These are phyloP conservation scores for Cylloceria caligata DNA, from an alignment of 2,888 invertebrate genomes.

Conservation along the genomic window DNA sequence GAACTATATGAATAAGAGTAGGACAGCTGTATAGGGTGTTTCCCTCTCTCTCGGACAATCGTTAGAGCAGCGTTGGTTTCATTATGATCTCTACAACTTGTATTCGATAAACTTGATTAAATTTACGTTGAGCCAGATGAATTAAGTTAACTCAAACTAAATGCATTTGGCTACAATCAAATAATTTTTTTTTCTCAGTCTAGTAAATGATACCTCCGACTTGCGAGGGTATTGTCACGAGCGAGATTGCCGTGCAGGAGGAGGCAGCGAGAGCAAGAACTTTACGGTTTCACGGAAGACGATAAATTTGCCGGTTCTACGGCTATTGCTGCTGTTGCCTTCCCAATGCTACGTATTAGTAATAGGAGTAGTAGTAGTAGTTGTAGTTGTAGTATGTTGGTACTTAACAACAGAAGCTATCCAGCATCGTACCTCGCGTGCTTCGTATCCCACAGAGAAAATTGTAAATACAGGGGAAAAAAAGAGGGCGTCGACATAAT, in stretches of 20 bases:
- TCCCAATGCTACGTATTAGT: conserved; percentile 46
- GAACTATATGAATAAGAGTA: too few relatives aligned
- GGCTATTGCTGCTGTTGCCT: conserved; percentile 50
- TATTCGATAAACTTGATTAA: too few relatives aligned
- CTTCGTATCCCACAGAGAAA: conserved; percentile 37
- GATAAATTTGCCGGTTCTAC: conserved; percentile 56
- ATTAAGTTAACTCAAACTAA: too few relatives aligned
- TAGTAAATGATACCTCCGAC: conserved; percentile 58
- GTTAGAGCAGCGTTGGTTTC: background rate
- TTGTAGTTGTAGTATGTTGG: background rate
- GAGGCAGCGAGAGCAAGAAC: conserved; percentile 40
- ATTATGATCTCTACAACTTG: conserved; percentile 16
- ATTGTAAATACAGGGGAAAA: conserved; percentile 8
- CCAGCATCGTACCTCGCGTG: conserved; percentile 46
- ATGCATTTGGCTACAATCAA: too few relatives aligned
- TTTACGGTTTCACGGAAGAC: conserved; percentile 67
- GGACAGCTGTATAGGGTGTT: too few relatives aligned
- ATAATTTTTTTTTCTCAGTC: too few relatives aligned
- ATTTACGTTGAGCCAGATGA: too few relatives aligned
- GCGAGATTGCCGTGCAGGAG: conserved; percentile 48
- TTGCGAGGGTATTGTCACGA: conserved; percentile 52
- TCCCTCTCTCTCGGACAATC: too few relatives aligned
- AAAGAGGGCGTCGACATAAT: conserved; percentile 7
- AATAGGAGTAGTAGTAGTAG: background rate
- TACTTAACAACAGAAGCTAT: conserved; percentile 15